Base-by-base conservation (phyloP, 2,797 vertebrate genomes). In the Melanotaenia parkinsoni region DNA sequence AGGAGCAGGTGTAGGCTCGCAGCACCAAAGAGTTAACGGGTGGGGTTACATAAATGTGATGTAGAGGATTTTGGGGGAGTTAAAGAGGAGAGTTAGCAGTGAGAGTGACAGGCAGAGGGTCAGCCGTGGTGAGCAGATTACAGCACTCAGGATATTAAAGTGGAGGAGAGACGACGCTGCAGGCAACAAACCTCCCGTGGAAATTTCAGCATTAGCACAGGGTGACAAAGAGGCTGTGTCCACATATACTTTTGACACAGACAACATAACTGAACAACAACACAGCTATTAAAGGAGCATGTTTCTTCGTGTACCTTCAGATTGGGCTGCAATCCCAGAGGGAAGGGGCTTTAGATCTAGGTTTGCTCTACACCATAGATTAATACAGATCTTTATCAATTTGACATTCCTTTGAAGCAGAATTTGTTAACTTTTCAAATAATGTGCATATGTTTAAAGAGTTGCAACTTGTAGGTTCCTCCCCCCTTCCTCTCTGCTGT, bases 81-180 rank as follows among this genome's bases (percentile, higher is more conserved):
- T 77, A 67, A 66, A 62, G 67, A 72, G 64, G 69, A 59, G 83
- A 66, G 78, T 72, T 61, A 77, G 80, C 72, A 47, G 82, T 43
- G 75, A 79, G 78, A 84, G 72, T 80, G 87, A 85, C 85, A 86
- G 40, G 58, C 68, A 66, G 59, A 22, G 77, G 89, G 87, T 91
- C 91, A 90, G 82, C 88, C 74, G 5, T 51, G 73, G 82, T 74
- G 86, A 90, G 82, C 88, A 92, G 90, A 93, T 93, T 93, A 93
- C 72, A 90, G 90, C 90, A 91, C 91, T 93, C 88, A 88, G 90
- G 90, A 91, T 93, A 92, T 91, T 91, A 93, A 92, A 91, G 90
- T 54, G 72, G 82, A 74, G 72, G 80, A 71, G 86, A 77, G 76
- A 81, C 47, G 71, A 20, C n/a, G 86, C 83, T 75, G 82, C 78